Conservation (phyloP, 2,113 vertebrate species). For the Leucosticte australis region DNA sequence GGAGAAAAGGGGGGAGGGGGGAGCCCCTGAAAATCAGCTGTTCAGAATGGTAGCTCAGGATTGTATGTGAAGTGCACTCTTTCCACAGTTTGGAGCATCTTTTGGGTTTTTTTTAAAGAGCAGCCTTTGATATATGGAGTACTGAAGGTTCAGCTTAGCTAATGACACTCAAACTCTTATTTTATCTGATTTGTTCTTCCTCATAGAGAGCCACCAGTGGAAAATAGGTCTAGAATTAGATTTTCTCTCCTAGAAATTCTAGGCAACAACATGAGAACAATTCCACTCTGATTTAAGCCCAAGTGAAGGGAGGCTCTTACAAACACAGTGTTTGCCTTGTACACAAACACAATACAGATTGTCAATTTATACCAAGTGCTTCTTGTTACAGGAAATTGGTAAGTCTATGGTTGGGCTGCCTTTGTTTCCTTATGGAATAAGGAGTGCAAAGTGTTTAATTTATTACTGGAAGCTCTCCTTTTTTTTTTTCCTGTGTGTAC, state of each 20-base stretch:
- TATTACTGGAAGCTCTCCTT: background rate
- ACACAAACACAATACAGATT: background rate
- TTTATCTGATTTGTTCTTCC: constrained; percentile 1
- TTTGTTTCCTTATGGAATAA: constrained; percentile 13
- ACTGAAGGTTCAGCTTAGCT: background rate
- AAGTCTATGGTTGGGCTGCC: background rate
- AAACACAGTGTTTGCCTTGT: background rate
- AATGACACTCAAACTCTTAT: background rate
- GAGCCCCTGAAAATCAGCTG: background rate
- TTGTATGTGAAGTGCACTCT: background rate
- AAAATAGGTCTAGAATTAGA: constrained; percentile 36
- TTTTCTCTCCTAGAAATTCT: constrained; percentile 1
- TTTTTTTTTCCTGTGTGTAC: background rate
- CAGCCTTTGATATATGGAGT: background rate
- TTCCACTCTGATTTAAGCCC: constrained; percentile 23
- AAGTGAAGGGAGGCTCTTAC: background rate
- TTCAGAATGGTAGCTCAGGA: background rate
- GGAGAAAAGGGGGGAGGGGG: accelerated
- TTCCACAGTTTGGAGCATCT: background rate
- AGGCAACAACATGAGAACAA: background rate
- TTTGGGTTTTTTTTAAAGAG: background rate
- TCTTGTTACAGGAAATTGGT: background rate
- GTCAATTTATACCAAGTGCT: background rate
- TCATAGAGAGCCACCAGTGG: background rate
- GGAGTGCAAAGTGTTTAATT: constrained; percentile 25